phyloP scores from a whole-genome alignment of 2,797 vertebrate genomes.

The Pangasius mekongensis region DNA sequence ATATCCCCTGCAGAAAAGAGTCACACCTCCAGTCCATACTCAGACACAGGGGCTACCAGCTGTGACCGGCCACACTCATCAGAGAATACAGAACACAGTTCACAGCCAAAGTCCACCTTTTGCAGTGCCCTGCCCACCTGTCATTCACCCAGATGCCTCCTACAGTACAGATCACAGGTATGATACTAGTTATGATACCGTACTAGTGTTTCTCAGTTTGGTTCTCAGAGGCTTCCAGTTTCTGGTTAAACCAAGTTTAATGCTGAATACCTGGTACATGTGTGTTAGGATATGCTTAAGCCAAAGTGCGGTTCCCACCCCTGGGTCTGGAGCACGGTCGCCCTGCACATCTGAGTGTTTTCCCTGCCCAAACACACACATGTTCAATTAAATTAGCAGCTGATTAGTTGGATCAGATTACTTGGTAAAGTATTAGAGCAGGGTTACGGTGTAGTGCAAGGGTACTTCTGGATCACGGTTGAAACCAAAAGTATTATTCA shows the following conservation, averaged over 20 bases:
- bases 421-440: not conserved
- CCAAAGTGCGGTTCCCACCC: not conserved
- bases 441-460: not conserved
- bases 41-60: constrained; percentile 55
- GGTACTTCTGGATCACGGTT: not conserved
- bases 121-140: constrained; percentile 79
- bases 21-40: constrained; percentile 60
- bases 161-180: constrained; percentile 88
- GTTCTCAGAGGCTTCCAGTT: not conserved
- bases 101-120: constrained; percentile 73
- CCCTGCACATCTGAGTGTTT: not conserved
- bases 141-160: constrained; percentile 74
- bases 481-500: not conserved
- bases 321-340: not conserved
- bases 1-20: constrained; percentile 69
- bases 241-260: not conserved
- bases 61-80: constrained; percentile 58
- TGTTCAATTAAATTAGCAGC: not conserved
- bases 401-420: not conserved
- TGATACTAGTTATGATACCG: constrained; percentile 2
- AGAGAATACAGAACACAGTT: constrained; percentile 59
- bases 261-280: not conserved
- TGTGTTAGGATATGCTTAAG: not conserved
- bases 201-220: not conserved
- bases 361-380: not conserved